Percentiles rank a stretch among this genome's conserved stretches.
Evolutionary conservation across 2,888 invertebrate genomes (phyloP).

Genomic region (Tipula helvola): DNA sequence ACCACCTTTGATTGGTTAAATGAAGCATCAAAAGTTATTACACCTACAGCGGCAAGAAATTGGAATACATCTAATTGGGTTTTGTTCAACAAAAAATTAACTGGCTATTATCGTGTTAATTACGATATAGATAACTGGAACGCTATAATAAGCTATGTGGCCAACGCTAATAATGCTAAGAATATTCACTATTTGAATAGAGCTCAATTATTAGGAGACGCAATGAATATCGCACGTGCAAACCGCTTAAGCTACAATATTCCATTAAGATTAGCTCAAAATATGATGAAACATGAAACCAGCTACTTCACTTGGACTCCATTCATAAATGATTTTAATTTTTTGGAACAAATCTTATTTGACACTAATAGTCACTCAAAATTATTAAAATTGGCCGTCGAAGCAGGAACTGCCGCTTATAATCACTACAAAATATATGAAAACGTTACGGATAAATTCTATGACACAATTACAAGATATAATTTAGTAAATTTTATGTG

Average conservation of each 20-base stretch:
- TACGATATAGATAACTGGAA: slow-evolving; percentile 51
- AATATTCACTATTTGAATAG: slow-evolving; percentile 58
- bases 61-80: slow-evolving; percentile 30
- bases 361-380: background rate
- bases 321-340: background rate
- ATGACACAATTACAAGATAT: background rate
- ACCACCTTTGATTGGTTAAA: background rate
- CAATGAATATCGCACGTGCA: slow-evolving; percentile 38
- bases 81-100: slow-evolving; percentile 38
- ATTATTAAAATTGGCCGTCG: background rate
- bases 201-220: slow-evolving; percentile 72
- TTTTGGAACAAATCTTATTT: background rate
- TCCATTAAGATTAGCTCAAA: slow-evolving; percentile 39
- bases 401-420: background rate
- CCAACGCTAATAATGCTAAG: slow-evolving; percentile 32
- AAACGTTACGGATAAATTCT: background rate
- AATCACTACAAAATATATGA: background rate
- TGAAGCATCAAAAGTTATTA: background rate
- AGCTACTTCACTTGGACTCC: background rate
- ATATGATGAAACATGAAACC: background rate
- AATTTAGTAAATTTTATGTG: background rate
- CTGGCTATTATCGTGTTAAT: slow-evolving; percentile 45
- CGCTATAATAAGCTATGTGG: slow-evolving; percentile 32
- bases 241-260: slow-evolving; percentile 28
- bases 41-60: background rate